Conservation (phyloP, 2,888 invertebrate species). For the Hipparchia semele region DNA sequence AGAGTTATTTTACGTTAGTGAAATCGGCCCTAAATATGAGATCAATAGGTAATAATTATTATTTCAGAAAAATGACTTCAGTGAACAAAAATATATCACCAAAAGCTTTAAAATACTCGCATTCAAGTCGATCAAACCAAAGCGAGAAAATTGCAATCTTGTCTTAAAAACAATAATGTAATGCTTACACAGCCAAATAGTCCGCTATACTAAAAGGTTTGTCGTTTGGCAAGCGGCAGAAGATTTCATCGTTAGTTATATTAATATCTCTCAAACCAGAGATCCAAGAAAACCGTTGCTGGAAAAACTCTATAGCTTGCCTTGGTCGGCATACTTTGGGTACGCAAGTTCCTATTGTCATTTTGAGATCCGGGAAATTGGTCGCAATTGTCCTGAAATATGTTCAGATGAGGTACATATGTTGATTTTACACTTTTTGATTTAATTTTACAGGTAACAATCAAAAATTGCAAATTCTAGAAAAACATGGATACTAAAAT, state of each 20-base stretch:
- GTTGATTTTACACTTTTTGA: too few relatives aligned
- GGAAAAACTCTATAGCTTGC: conserved; percentile 21
- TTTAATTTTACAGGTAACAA: too few relatives aligned
- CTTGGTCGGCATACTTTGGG: conserved; percentile 31
- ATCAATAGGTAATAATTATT: too few relatives aligned
- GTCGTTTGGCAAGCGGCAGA: conserved; percentile 42
- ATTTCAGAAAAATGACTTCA: too few relatives aligned
- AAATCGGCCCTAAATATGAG: too few relatives aligned
- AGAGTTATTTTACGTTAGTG: too few relatives aligned
- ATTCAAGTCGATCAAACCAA: too few relatives aligned
- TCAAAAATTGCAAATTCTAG: too few relatives aligned
- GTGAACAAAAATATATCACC: too few relatives aligned
- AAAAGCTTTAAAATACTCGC: too few relatives aligned
- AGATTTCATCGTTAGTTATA: conserved; percentile 17
- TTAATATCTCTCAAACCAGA: neutral
- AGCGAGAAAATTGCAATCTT: too few relatives aligned
- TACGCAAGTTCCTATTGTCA: conserved; percentile 28
- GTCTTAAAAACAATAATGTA: neutral
- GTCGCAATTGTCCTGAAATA: neutral
- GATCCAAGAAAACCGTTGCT: neutral
- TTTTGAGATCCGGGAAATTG: neutral
- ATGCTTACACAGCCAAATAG: conserved; percentile 64
- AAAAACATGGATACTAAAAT: too few relatives aligned
- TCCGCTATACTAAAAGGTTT: conserved; percentile 66
- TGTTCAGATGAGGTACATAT: neutral